Evolutionary conservation across 1,140 invertebrate species (phyloP), one percentile per base, ranked within the genome.

Genomic region (Heliothis subflexa): DNA sequence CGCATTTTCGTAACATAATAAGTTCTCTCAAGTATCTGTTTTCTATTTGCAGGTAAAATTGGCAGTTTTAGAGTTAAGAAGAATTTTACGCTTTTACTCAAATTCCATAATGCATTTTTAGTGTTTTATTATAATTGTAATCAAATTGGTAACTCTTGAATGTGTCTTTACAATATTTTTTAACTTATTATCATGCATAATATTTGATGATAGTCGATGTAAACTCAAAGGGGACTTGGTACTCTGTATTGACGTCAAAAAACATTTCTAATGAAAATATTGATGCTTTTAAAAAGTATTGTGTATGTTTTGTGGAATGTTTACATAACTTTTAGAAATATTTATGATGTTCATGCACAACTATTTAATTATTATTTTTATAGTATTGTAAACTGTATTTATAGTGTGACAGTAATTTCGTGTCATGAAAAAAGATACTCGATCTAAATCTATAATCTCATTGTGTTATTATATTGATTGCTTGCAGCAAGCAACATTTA

Each of bases 241-340:
- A 25, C 25, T 57, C 61, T 33, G 40, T 64, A 14, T 64, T 64
- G 33, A 18, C n/a, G 47, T 64, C 7, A 57, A 4, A 62, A 64
- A 47, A 64, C 45, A 47, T 64, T 64, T 64, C 16, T 64, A 64
- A 64, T 45, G 25, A 50, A 50, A 68, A 68, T 50, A 49, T 68
- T 16, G 13, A 49, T 52, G 7, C n/a, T 64, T 47, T n/a, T 40
- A 62, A 21, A 13, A 64, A 11, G 14, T 64, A 64, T 9, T 40
- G 45, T 16, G 33, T 45, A 16, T 68, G 45, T 68, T 57, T 66
- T 78, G 47, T 78, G 62, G 33, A 70, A 68, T 40, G 18, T 78
- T 70, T 78, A 78, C 64, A 78, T 78, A 11, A 78, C 33, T 73
- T 54, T 64, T 50, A 73, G 57, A 73, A 73, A 64, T 49, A 25